phyloP scores from a whole-genome alignment of 2,888 invertebrate genomes.

The Sinelater perroti region DNA sequence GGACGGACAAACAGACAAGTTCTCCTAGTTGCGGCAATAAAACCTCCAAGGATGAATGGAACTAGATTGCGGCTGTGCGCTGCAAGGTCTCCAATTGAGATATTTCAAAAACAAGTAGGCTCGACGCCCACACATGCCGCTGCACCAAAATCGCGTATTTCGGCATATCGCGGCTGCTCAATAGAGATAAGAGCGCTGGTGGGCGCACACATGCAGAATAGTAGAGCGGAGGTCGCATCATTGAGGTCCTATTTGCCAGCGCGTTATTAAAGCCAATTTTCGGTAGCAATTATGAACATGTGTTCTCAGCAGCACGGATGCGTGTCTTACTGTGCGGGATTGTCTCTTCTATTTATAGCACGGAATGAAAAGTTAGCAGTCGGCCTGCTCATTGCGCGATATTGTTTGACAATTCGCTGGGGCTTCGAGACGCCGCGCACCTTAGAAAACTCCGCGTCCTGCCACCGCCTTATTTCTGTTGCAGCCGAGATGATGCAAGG shows the following conservation, averaged over 20 bases:
- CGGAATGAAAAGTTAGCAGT: neutral
- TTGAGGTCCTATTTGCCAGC: slow-evolving; percentile 5
- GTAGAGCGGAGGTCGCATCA: slow-evolving; percentile 6
- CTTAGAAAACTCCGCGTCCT: too few relatives aligned
- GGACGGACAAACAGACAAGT: too few relatives aligned
- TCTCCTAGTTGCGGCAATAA: too few relatives aligned
- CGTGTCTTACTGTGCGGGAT: neutral
- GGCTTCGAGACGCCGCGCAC: too few relatives aligned
- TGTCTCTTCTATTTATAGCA: slow-evolving; percentile 9
- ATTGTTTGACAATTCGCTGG: neutral
- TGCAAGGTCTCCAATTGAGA: slow-evolving; percentile 7
- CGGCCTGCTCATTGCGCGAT: neutral
- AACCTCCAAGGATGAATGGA: too few relatives aligned
- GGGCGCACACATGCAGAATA: slow-evolving; percentile 11
- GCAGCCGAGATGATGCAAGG: too few relatives aligned
- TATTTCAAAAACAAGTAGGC: neutral
- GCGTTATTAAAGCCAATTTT: slow-evolving; percentile 8
- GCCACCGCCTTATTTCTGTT: too few relatives aligned
- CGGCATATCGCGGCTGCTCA: neutral
- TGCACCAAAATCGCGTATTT: slow-evolving; percentile 5
- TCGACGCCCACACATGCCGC: neutral
- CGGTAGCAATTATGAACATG: slow-evolving; percentile 1
- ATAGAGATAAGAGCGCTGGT: slow-evolving; percentile 8
- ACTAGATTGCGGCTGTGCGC: neutral
- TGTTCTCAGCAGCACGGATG: neutral